A percentile compares a stretch with the other conserved stretches of the same genome.
These are phyloP conservation scores for Hemichromis elongatus DNA, from an alignment of 2,113 vertebrate species.

Conservation along the genomic window DNA sequence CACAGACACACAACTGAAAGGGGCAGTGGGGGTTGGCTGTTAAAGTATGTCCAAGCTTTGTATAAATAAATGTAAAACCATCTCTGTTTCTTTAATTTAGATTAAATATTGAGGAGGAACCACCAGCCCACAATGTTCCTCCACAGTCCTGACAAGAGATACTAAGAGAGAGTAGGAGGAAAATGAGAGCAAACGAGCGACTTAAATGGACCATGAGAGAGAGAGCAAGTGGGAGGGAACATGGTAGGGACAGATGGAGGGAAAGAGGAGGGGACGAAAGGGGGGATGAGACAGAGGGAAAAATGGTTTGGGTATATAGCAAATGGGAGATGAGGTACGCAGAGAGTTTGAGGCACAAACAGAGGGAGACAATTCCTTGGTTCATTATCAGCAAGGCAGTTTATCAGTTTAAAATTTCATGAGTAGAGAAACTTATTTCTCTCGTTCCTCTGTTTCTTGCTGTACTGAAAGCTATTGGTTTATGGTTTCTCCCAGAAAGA, in stretches of 20 bases:
- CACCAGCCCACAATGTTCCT: slow-evolving; percentile 27
- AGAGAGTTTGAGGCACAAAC: neutral
- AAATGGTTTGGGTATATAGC: neutral
- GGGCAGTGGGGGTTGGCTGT: neutral
- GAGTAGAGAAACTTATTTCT: neutral
- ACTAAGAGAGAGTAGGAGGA: slow-evolving; percentile 17
- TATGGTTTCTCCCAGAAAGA: neutral
- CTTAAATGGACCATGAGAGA: slow-evolving; percentile 24
- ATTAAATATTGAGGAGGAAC: slow-evolving; percentile 62
- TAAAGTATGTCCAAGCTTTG: slow-evolving; percentile 19
- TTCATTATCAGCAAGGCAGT: neutral
- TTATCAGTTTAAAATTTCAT: slow-evolving; percentile 17
- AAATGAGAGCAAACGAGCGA: slow-evolving; percentile 4
- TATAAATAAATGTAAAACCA: slow-evolving; percentile 50
- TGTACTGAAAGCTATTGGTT: neutral
- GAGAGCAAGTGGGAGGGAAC: neutral
- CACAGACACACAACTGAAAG: neutral
- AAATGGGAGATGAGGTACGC: neutral
- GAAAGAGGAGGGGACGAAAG: neutral
- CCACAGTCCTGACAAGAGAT: slow-evolving; percentile 28
- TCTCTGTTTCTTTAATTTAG: slow-evolving; percentile 63
- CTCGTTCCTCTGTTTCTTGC: neutral
- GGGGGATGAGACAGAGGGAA: fast-evolving
- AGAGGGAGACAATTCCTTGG: neutral
- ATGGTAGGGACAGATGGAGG: neutral